These are phyloP conservation scores for Tachysurus fulvidraco DNA, from an alignment of 2,113 vertebrate species.

Conservation along the genomic window DNA sequence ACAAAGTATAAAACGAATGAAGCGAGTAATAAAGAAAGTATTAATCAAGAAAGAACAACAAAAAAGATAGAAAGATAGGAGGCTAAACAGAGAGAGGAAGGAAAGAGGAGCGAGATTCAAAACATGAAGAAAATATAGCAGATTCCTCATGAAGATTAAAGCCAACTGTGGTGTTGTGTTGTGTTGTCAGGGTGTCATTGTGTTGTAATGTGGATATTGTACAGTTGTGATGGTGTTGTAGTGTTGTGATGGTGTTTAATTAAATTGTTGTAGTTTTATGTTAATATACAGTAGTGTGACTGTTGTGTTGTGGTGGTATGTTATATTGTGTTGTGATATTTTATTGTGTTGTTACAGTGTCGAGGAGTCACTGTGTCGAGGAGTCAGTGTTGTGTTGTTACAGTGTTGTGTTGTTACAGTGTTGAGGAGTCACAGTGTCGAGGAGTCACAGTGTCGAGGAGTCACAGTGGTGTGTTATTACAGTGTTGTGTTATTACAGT, in stretches of 20 bases:
- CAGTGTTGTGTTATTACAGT: not conserved
- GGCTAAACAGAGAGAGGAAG: not conserved
- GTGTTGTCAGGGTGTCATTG: too few species aligned
- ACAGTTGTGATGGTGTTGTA: not conserved
- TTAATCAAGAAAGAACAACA: not conserved
- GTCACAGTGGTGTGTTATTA: too few species aligned
- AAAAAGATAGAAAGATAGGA: not conserved
- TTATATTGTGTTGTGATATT: not conserved
- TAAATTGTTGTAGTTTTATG: too few species aligned
- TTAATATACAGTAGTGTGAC: too few species aligned
- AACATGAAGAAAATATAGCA: too few species aligned
- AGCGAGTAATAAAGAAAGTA: not conserved
- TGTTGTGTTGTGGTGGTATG: too few species aligned
- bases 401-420: too few species aligned
- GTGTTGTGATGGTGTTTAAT: accelerated
- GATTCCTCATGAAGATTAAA: too few species aligned
- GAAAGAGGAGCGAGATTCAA: too few species aligned
- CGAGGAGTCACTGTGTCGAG: not conserved
- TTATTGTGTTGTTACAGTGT: not conserved
- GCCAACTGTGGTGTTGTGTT: too few species aligned
- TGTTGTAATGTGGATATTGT: not conserved
- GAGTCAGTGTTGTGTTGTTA: not conserved
- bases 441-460: too few species aligned
- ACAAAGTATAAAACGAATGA: not conserved
- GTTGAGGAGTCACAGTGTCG: too few species aligned